Evolutionary conservation across 1,140 invertebrate species (phyloP), one percentile per base, ranked within the genome.

Genomic region (Drosophila sulfurigaster): DNA sequence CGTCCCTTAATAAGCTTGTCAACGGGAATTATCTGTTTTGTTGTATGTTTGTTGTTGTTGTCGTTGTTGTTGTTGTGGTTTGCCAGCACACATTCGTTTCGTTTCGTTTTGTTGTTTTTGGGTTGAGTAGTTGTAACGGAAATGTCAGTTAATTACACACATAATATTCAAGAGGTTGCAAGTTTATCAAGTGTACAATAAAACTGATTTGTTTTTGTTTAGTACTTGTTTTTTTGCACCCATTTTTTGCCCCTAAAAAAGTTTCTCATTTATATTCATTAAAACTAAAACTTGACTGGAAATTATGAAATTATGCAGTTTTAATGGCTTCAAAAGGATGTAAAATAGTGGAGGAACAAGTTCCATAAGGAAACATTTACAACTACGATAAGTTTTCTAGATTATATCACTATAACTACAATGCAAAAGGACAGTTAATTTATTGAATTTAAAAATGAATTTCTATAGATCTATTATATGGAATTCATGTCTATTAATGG

Each of bases 1-100:
- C 97, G 96, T 82, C 98, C 98, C 94, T 99, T 99, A 92, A 99
- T 98, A 93, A 99, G 95, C 94, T 97, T 98, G 93, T 99, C 98
- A 93, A 99, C 98, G 75, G 98, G 98, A 94, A 99, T 98, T 92
- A 99, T 97, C 98, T 99, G 77, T 73, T 38, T 38, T 38, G 30
- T 32, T 32, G 30, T 8, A 38, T 38, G 35, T 38, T 38, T 48
- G 54, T 63, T 41, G 43, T 56, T 13, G 41, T 56, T 49, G 32
- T 56, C 43, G 32, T 58, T 48, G 41, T 74, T 35, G 60, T 58
- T 51, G 67, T 62, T 28, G 41, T 64, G 5, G 20, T 60, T 54
- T 48, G 15, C 35, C 58, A 54, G 25, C 45, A 48, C 51, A 41
- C 6, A 38, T 43, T 41, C 45, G 16, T 46, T 25, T 25, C 20